Evolutionary conservation across 2,888 invertebrate species (phyloP), one percentile per base, ranked within the genome.

Genomic region (Ferdinandea cuprea): DNA sequence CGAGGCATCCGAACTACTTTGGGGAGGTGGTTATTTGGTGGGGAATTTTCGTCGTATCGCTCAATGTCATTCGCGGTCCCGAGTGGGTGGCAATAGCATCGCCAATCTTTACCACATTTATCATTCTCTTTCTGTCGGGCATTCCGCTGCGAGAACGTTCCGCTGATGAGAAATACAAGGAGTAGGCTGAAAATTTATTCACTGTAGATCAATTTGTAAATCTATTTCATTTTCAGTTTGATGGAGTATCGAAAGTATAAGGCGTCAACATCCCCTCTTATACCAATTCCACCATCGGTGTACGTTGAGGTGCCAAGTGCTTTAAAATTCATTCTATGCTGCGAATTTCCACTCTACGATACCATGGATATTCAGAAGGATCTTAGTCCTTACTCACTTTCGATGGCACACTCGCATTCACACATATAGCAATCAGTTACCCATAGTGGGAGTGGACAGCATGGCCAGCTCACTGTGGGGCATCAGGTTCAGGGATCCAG

Each of bases 1-100:
- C 97, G 0, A 93, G 98, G 79, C 98, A 98, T 91, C 98, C 98
- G 0, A 98, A 98, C 90, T 98, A 98, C 89, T 98, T 98, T 89
- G 98, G 98, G 0, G 98, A 98, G 92, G 96, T 98, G 9, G 93
- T 97, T 0, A 93, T 98, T 13, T 97, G 98, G 98, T 96, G 97
- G 96, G 97, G 98, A 3, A 95, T 98, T 87, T 98, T 98, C 89
- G 94, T 96, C 61, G 95, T 97, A 89, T 96, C 97, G 0, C 90
- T 97, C 35, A 97, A 96, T 89, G 95, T 97, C 15, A 94, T 98
- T 86, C 94, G 95, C 87, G 96, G 96, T 15, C 92, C 94, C 32
- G 97, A 98, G 91, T 97, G 96, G 95, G 92, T 96, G 25, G 96
- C 95, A 8, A 94, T 97, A 86, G 92, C 96, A 86, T 97, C 97